Evolutionary conservation across 1,140 invertebrate genomes (phyloP).

Genomic region (Latrodectus geometricus): DNA sequence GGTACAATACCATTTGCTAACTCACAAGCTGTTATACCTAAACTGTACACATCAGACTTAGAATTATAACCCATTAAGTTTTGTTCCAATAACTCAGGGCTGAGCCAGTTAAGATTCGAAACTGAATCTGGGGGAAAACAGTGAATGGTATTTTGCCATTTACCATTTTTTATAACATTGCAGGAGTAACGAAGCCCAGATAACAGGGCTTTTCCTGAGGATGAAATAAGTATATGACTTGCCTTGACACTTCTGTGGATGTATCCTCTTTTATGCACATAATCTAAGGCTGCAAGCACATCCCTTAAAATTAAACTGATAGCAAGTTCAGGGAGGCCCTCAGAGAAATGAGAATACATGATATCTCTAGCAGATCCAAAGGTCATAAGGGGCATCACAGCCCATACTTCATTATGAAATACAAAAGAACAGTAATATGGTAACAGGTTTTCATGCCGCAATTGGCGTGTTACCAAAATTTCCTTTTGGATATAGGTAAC

Average conservation of each 20-base stretch:
- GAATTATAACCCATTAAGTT: slow-evolving; percentile 89
- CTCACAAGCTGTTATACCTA: slow-evolving; percentile 89
- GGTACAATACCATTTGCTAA: slow-evolving; percentile 89
- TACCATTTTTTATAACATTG: slow-evolving; percentile 78
- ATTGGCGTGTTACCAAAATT: slow-evolving; percentile 77
- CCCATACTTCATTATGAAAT: slow-evolving; percentile 79
- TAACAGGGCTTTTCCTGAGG: slow-evolving; percentile 77
- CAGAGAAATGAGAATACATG: slow-evolving; percentile 80
- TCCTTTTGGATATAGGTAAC: slow-evolving; percentile 79
- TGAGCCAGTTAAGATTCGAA: slow-evolving; percentile 85
- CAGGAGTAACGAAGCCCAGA: slow-evolving; percentile 83
- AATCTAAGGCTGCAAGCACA: slow-evolving; percentile 82
- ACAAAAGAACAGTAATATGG: slow-evolving; percentile 81
- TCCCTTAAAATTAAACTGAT: slow-evolving; percentile 84
- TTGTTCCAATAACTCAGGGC: slow-evolving; percentile 89
- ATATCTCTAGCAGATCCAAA: slow-evolving; percentile 84
- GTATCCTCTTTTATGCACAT: slow-evolving; percentile 85
- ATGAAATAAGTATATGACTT: slow-evolving; percentile 84
- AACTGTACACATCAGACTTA: slow-evolving; percentile 90
- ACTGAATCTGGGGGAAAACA: slow-evolving; percentile 79
- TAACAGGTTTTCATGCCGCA: slow-evolving; percentile 84
- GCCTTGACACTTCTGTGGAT: slow-evolving; percentile 88
- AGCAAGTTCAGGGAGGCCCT: slow-evolving; percentile 83
- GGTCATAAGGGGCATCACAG: slow-evolving; percentile 83
- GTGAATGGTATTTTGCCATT: slow-evolving; percentile 77